Evolutionary conservation across 2,113 vertebrate species (phyloP).

Genomic region (Psophia crepitans): DNA sequence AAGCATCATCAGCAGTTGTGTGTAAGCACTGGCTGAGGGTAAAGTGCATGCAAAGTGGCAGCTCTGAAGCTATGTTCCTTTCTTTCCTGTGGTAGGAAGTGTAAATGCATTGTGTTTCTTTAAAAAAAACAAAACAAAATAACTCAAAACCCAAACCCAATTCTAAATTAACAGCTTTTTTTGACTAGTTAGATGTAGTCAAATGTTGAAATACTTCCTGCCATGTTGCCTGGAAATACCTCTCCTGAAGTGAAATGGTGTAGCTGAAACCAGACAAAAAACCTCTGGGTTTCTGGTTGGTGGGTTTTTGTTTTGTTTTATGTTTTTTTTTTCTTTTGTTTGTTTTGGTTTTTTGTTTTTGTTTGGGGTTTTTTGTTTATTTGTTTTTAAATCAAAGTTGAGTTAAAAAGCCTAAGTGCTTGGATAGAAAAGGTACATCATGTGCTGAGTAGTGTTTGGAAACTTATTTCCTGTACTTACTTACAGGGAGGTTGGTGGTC

Average conservation of each 20-base stretch:
- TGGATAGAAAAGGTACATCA: neutral
- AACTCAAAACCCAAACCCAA: neutral
- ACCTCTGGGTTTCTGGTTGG: neutral
- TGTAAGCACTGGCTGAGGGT: neutral
- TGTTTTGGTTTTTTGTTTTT: neutral
- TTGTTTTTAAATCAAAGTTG: neutral
- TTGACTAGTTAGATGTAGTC: neutral
- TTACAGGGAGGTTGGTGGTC: neutral
- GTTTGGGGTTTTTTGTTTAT: neutral
- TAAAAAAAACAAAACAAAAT: neutral
- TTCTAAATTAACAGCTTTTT: neutral
- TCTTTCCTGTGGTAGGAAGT: neutral
- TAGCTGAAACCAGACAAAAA: neutral
- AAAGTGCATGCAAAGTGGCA: neutral
- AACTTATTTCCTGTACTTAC: neutral
- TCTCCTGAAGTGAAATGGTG: neutral
- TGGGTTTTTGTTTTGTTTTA: neutral
- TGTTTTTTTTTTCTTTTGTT: too few relatives aligned
- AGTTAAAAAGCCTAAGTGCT: neutral
- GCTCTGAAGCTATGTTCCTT: neutral
- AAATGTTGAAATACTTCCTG: neutral
- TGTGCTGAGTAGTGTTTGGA: neutral
- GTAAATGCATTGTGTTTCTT: neutral
- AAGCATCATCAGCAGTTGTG: accelerated
- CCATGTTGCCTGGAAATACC: neutral